Evolutionary conservation across 2,797 vertebrate genomes (phyloP).

Genomic region (Darevskia nairensis): DNA sequence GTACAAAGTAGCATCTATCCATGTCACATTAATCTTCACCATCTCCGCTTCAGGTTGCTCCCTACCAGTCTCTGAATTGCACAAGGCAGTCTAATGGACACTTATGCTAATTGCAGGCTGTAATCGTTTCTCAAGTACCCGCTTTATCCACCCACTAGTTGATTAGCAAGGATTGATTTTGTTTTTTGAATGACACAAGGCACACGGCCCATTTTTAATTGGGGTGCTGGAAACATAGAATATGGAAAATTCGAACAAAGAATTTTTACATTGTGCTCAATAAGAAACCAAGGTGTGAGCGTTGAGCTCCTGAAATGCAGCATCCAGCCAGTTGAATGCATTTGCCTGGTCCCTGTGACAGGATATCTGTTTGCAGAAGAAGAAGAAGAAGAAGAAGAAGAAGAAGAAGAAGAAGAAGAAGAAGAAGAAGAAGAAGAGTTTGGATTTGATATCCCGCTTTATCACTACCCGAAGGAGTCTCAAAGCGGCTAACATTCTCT

Average conservation of each 20-base stretch:
- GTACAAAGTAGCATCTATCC: constrained; percentile 19
- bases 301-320: background rate
- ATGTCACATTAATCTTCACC: constrained; percentile 19
- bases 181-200: constrained; percentile 5
- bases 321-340: background rate
- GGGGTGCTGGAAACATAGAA: background rate
- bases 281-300: background rate
- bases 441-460: too few species aligned
- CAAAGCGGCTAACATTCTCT: too few species aligned
- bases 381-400: too few species aligned
- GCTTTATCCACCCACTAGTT: constrained; percentile 30
- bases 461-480: too few species aligned
- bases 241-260: background rate
- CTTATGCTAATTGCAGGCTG: constrained; percentile 28
- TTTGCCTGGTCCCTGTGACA: background rate
- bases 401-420: too few species aligned
- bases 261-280: background rate
- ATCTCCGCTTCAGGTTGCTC: constrained; percentile 12
- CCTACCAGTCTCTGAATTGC: constrained; percentile 11
- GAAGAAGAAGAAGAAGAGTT: too few species aligned
- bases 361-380: background rate
- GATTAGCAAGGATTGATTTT: constrained; percentile 18
- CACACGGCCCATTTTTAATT: constrained; percentile 1
- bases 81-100: constrained; percentile 29
- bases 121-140: constrained; percentile 28